Evolutionary conservation across 2,797 vertebrate genomes (phyloP), one percentile per base, ranked within the genome.

Genomic region (Tenualosa ilisha): DNA sequence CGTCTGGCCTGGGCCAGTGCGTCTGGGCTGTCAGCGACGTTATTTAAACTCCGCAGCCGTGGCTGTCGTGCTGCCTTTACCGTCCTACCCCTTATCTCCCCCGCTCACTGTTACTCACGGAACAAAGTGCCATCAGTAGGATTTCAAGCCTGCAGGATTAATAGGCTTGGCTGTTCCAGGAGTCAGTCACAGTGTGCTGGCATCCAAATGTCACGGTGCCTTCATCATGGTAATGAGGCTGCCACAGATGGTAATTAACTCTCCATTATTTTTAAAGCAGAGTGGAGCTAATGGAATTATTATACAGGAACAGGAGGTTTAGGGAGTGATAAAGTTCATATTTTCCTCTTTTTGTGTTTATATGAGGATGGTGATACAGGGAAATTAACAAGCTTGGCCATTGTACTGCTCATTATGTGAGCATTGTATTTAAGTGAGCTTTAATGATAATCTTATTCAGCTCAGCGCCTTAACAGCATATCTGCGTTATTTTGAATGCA

Each of bases 121-220:
- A 85, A 63, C 82, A 49, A 86, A 84, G 68, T 81, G 51, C 72
- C 43, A 26, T 81, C 65, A 83, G 59, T 63, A 20, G 59, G 81
- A 84, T 56, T 50, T 54, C 65, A 4, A 49, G 65, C 81, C 86
- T 26, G 26, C 68, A 31, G 31, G 37, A 43, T 31, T 65, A 84
- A 24, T 53, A 46, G 15, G 46, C 82, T 17, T 81, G 24, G 31
- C 26, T 65, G 65, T 83, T 56, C 22, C n/a, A 46, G 37, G 17
- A 79, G 37, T 75, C 61, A 50, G 37, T 72, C 11, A 68, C 15
- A 82, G 53, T 61, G 53, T 51, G 12, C 59, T 59, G 72, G 56
- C 51, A 85, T 40, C 61, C 46, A 31, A 51, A 81, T 65, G 43
- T 46, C 84, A 84, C 37, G 20, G 5, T 37, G 68, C 15, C 40